Evolutionary conservation across 2,888 invertebrate genomes (phyloP), one percentile per base, ranked within the genome.

Genomic region (Tinea semifulvella): DNA sequence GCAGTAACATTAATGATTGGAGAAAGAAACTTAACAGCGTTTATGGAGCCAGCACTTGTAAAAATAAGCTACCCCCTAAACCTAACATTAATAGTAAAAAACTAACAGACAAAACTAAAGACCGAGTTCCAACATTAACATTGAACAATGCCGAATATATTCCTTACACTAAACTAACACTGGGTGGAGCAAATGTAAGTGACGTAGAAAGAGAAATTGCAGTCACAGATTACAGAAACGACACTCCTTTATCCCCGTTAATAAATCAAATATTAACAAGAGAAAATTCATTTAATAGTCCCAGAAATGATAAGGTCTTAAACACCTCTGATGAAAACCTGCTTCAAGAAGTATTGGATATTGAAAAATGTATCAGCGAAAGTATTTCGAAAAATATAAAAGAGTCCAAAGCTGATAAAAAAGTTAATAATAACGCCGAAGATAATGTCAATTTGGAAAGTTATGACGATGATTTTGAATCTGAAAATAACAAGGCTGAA

Each of bases 401-500:
- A 27, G 19, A 3, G 51, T 22, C 19, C 44, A 13, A 55, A 56
- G 42, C 11, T 22, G 18, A 18, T 36, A 14, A 18, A 17, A 17
- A 36, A 18, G 18, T 8, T 8, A 36, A n/a, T n/a, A 8, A 27
- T 19, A 11, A 36, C 2, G 18, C 46, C 25, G 42, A 46, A 13
- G 40, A 43, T 35, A 38, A 46, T 17, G 59, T 55, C 27, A 65
- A 61, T 50, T 64, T 69, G n/a, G n/a, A n/a, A 36, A 79, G 70
- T 46, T 81, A 81, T 50, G 68, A 53, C 42, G 81, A 82, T 53
- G 81, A 82, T 55, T 82, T 82, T 53, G 81, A 81, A 53, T 74
- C 71, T 42, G 73, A 73, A n/a, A 71, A 68, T 43, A 43, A 43
- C 8, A 46, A 46, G 44, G 10, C 20, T 22, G 6, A 22, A 22